These are phyloP conservation scores for Tetramorium simillimum DNA, from an alignment of 1,140 invertebrate genomes.

Conservation along the genomic window DNA sequence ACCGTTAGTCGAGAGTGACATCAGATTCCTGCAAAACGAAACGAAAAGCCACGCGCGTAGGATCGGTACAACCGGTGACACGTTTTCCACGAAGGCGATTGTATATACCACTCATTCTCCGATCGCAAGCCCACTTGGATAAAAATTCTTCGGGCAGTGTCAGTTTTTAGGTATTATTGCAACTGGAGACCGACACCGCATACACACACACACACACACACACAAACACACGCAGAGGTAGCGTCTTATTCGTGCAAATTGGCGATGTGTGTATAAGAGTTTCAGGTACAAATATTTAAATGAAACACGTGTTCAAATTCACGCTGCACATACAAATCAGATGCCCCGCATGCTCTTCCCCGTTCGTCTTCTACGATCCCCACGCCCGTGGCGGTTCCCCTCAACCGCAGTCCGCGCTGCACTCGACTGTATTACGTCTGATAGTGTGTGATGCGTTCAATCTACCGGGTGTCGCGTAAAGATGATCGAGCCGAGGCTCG, in stretches of 20 bases:
- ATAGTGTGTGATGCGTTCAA: slow-evolving; percentile 19
- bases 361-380: not conserved
- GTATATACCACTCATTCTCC: slow-evolving; percentile 7
- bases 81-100: slow-evolving; percentile 24
- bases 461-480: slow-evolving; percentile 44
- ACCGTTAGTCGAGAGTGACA: slow-evolving; percentile 21
- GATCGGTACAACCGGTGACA: slow-evolving; percentile 8
- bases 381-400: not conserved
- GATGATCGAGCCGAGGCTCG: not conserved
- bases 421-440: slow-evolving; percentile 57
- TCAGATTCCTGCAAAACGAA: not conserved
- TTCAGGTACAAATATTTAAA: slow-evolving; percentile 79
- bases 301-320: slow-evolving; percentile 81
- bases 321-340: slow-evolving; percentile 79
- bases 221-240: not conserved
- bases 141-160: not conserved
- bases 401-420: slow-evolving; percentile 13
- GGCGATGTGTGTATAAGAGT: slow-evolving; percentile 71
- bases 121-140: not conserved
- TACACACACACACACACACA: not conserved
- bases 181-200: not conserved
- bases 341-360: slow-evolving; percentile 58
- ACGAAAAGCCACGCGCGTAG: slow-evolving; percentile 3
- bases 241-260: slow-evolving; percentile 73
- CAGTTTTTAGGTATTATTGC: slow-evolving; percentile 20